phyloP scores from a whole-genome alignment of 1,140 invertebrate species.

The Oreohelix idahoensis region DNA sequence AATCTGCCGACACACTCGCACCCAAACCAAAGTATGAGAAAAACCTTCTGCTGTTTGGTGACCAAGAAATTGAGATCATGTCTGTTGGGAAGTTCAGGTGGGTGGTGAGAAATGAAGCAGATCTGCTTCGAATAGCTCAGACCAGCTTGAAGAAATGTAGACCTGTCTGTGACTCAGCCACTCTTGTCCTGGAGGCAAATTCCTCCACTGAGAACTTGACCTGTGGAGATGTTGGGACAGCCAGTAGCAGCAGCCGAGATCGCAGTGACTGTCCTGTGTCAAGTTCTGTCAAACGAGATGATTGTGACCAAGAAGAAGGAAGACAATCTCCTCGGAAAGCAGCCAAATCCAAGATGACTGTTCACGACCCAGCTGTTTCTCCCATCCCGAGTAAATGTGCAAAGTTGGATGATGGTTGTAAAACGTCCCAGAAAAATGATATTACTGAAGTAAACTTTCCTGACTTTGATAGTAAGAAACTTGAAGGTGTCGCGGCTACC shows the following conservation, averaged over 20 bases:
- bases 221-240: neutral
- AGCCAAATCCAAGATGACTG: neutral
- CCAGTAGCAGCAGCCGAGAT: neutral
- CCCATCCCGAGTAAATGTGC: neutral
- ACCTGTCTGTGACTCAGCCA: conserved; percentile 31
- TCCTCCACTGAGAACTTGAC: conserved; percentile 16
- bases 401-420: neutral
- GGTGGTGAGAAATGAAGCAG: conserved; percentile 67
- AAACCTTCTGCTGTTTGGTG: conserved; percentile 65
- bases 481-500: neutral
- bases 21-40: conserved; percentile 58
- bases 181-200: conserved; percentile 33
- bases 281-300: conserved; percentile 30
- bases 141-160: conserved; percentile 31
- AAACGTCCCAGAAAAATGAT: neutral
- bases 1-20: neutral
- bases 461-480: neutral
- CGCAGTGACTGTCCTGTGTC: conserved; percentile 32
- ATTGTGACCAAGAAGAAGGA: conserved; percentile 19
- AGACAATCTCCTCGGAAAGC: conserved; percentile 1
- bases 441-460: neutral
- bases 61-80: conserved; percentile 68
- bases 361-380: neutral
- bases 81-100: conserved; percentile 67
- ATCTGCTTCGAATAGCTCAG: conserved; percentile 48